These are phyloP conservation scores for Nematostella vectensis DNA, from an alignment of 92 coral and sea anemone species.

Conservation along the genomic window DNA sequence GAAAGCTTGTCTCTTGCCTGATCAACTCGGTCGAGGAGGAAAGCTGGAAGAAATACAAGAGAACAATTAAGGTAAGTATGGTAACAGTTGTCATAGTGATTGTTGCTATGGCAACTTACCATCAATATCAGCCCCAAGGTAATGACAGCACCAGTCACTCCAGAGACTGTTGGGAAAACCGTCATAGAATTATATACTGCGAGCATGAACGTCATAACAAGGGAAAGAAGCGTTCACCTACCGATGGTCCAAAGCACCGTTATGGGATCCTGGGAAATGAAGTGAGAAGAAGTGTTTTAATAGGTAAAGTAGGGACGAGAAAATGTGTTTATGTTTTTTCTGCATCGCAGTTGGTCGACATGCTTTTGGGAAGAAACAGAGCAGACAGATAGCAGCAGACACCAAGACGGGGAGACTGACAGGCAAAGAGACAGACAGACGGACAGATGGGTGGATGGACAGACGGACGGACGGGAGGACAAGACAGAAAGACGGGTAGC, in stretches of 20 bases:
- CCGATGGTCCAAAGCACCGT: conserved; percentile 39
- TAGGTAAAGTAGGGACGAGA: no score
- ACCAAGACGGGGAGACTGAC: background rate
- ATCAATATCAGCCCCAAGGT: conserved; percentile 74
- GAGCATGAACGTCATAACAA: no score
- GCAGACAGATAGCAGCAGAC: background rate
- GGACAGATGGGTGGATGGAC: background rate
- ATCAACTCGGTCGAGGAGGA: conserved; percentile 89
- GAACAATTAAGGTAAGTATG: background rate
- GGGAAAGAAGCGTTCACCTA: conserved; percentile 6
- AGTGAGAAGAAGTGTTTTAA: background rate
- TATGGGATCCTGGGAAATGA: conserved; percentile 35
- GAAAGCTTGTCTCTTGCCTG: no score
- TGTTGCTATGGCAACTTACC: no score
- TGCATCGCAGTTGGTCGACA: background rate
- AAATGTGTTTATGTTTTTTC: background rate
- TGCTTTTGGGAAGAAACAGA: background rate
- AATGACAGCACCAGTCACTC: conserved; percentile 84
- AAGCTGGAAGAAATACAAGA: conserved; percentile 29
- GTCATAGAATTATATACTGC: no score
- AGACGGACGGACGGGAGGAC: background rate
- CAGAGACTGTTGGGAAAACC: conserved; percentile 62
- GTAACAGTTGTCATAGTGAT: no score
- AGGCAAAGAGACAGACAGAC: background rate
- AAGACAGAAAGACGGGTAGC: background rate